Percentiles rank a stretch among this genome's conserved stretches.
Evolutionary conservation across 2,888 invertebrate species (phyloP).

Genomic region (Lasioglossum oenotherae): DNA sequence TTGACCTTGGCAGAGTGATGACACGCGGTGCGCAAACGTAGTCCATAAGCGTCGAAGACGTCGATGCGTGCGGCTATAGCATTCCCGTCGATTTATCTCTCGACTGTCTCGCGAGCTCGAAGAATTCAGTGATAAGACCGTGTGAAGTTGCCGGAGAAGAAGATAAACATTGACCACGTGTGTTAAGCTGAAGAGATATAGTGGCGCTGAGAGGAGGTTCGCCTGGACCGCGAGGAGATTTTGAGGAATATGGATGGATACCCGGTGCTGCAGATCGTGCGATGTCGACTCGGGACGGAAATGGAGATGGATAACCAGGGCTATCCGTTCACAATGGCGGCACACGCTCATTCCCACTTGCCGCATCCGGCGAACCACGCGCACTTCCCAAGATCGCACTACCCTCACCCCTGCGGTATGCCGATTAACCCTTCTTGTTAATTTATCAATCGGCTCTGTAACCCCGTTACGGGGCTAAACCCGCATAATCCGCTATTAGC

Average conservation of each 20-base stretch:
- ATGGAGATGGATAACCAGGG: slow-evolving; percentile 78
- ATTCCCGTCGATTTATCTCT: slow-evolving; percentile 22
- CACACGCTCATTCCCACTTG: slow-evolving; percentile 81
- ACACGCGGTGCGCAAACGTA: slow-evolving; percentile 51
- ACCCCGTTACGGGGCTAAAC: slow-evolving; percentile 34
- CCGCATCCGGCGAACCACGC: slow-evolving; percentile 79
- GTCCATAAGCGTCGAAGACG: slow-evolving; percentile 21
- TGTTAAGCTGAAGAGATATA: background rate
- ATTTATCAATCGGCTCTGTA: slow-evolving; percentile 55
- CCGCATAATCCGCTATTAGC: slow-evolving; percentile 48
- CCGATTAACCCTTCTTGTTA: slow-evolving; percentile 68
- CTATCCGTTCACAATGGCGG: slow-evolving; percentile 78
- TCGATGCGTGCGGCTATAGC: slow-evolving; percentile 19
- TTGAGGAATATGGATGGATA: slow-evolving; percentile 80
- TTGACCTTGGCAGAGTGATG: slow-evolving; percentile 58
- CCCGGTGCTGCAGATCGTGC: slow-evolving; percentile 82
- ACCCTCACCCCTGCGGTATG: slow-evolving; percentile 81
- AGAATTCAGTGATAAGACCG: background rate
- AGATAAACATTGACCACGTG: background rate
- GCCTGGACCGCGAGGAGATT: background rate
- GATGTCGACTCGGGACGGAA: slow-evolving; percentile 80
- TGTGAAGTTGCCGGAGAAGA: background rate
- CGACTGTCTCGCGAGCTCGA: background rate
- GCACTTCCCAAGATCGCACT: slow-evolving; percentile 80
- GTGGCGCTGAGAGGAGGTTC: background rate